Percentiles rank a stretch among this genome's conserved stretches.
These are phyloP conservation scores for Caenorhabditis sulstoni DNA, from an alignment of 2,888 invertebrate species.

Conservation along the genomic window DNA sequence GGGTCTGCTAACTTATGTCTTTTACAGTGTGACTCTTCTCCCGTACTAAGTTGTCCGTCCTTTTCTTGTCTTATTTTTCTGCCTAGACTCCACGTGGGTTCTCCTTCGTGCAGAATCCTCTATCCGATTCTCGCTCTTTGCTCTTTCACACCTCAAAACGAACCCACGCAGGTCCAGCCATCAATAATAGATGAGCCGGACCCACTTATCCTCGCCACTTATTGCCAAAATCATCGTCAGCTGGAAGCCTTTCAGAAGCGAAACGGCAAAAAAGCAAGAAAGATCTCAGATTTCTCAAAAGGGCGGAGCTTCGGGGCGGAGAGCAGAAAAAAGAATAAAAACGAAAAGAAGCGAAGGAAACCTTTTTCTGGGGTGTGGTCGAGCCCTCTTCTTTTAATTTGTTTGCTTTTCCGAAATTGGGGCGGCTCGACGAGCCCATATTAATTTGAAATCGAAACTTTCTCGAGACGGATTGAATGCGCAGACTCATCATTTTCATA, in stretches of 20 bases:
- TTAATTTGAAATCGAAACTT: background rate
- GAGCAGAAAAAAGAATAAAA: background rate
- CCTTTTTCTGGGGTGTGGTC: background rate
- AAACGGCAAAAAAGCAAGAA: too few species aligned
- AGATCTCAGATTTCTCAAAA: conserved; percentile 7
- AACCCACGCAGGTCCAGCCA: conserved; percentile 51
- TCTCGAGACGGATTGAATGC: too few species aligned
- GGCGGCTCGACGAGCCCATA: background rate
- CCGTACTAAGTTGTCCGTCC: too few species aligned
- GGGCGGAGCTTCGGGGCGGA: background rate
- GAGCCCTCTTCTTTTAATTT: background rate
- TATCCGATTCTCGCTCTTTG: conserved; percentile 9
- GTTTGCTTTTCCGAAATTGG: background rate
- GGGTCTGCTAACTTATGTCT: too few species aligned
- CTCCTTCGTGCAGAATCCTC: background rate
- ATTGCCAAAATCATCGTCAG: background rate
- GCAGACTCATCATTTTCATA: background rate
- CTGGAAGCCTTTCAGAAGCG: conserved; percentile 17
- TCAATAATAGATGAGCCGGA: conserved; percentile 31
- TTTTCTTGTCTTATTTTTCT: too few species aligned
- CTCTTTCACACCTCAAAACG: background rate
- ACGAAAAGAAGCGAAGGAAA: background rate
- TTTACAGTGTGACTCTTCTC: too few species aligned
- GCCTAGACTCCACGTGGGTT: background rate
- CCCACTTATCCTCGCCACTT: conserved; percentile 19